phyloP scores from a whole-genome alignment of 2,113 vertebrate genomes.

The Macquaria ambigua region DNA sequence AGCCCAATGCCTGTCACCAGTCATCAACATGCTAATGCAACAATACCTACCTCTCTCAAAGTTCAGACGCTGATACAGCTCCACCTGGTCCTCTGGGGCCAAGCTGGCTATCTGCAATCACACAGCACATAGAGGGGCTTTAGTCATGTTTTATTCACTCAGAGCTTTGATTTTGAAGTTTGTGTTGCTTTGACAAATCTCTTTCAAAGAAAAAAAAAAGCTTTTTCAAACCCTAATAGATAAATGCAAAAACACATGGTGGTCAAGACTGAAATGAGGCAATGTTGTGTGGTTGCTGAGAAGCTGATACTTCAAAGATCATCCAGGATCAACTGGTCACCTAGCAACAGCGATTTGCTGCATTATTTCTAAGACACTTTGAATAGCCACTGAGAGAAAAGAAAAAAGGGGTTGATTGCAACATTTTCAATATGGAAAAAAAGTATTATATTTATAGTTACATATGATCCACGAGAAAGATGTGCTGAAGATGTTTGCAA shows the following conservation, averaged over 20 bases:
- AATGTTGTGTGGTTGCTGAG: background rate
- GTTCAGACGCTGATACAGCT: constrained; percentile 91
- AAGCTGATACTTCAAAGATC: background rate
- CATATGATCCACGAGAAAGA: background rate
- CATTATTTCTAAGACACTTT: constrained; percentile 5
- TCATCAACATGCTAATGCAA: constrained; percentile 21
- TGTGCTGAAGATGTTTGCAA: background rate
- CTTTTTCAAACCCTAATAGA: background rate
- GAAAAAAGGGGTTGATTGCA: background rate
- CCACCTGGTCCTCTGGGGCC: constrained; percentile 88
- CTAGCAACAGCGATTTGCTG: constrained; percentile 13
- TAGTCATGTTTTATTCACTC: background rate
- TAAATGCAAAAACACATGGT: background rate
- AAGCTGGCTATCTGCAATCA: constrained; percentile 91
- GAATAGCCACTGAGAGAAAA: background rate
- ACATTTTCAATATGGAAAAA: background rate
- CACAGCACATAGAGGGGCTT: constrained; percentile 9
- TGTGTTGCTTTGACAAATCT: background rate
- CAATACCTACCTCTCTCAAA: constrained; percentile 91
- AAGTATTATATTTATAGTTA: no score
- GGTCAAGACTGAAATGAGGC: background rate
- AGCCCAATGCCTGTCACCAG: constrained; percentile 21
- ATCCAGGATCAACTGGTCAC: background rate
- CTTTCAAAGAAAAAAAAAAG: background rate
- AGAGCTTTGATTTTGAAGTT: background rate